Percentiles rank a stretch among this genome's conserved stretches.
phyloP scores from a whole-genome alignment of 2,888 invertebrate species.

The Parascotia fuliginaria region DNA sequence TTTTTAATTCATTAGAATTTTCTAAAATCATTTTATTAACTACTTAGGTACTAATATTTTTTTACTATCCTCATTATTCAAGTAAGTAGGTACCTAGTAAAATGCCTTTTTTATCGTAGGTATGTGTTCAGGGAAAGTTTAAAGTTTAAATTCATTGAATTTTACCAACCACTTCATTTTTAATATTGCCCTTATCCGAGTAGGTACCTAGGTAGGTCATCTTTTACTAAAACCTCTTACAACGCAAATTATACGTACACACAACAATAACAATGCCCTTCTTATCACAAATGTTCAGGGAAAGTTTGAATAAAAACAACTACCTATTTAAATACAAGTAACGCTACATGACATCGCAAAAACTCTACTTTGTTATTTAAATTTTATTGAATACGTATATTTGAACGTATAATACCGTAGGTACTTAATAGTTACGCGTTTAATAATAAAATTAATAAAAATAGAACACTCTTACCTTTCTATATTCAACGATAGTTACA shows the following conservation, averaged over 20 bases:
- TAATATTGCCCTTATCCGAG: too few relatives aligned
- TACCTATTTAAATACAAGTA: not conserved
- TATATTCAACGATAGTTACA: slow-evolving; percentile 39
- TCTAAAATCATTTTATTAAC: too few relatives aligned
- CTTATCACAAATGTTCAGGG: slow-evolving; percentile 1
- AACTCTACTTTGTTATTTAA: not conserved
- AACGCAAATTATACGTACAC: not conserved
- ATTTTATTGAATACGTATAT: not conserved
- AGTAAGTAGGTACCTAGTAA: too few relatives aligned
- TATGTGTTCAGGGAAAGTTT: too few relatives aligned
- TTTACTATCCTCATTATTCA: too few relatives aligned
- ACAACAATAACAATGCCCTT: not conserved
- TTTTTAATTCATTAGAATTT: too few relatives aligned
- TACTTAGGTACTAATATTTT: too few relatives aligned
- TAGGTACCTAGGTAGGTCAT: too few relatives aligned
- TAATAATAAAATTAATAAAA: not conserved
- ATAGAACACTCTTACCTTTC: slow-evolving; percentile 48
- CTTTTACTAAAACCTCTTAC: not conserved
- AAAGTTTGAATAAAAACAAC: slow-evolving; percentile 1
- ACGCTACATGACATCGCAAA: slow-evolving; percentile 1
- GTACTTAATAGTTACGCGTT: too few relatives aligned
- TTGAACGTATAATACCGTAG: too few relatives aligned
- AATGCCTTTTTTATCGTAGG: too few relatives aligned
- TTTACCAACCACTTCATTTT: not conserved
- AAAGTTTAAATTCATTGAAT: too few relatives aligned